These are phyloP conservation scores for Ramphastos sulfuratus DNA, from an alignment of 2,113 vertebrate genomes.

Conservation along the genomic window DNA sequence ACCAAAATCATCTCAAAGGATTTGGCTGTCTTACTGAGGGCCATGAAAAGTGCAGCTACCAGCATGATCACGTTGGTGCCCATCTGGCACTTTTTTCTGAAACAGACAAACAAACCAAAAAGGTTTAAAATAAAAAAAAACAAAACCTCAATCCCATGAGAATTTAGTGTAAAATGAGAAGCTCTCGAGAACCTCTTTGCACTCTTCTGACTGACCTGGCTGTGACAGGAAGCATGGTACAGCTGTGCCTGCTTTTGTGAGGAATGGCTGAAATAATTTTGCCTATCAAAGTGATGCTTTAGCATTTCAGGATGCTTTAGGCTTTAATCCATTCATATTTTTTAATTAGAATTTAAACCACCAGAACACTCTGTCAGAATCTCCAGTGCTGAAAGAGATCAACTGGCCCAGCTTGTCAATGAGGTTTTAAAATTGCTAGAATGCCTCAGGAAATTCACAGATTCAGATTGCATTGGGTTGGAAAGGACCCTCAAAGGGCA, in stretches of 20 bases:
- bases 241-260: not conserved
- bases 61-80: conserved; percentile 78
- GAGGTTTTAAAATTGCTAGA: not conserved
- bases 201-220: not conserved
- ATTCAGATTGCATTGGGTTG: no score
- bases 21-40: conserved; percentile 73
- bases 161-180: not conserved
- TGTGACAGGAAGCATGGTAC: not conserved
- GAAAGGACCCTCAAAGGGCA: no score
- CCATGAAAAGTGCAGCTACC: conserved; percentile 77
- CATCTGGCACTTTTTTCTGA: conserved; percentile 80
- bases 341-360: not conserved
- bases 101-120: not conserved
- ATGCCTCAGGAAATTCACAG: not conserved
- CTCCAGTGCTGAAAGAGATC: not conserved
- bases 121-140: no score
- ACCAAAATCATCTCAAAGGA: conserved; percentile 83
- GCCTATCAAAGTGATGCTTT: not conserved
- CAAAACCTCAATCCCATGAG: not conserved
- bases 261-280: not conserved
- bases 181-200: not conserved
- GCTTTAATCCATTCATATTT: not conserved
- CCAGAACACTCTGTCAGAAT: not conserved
- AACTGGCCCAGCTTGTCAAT: not conserved
- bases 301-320: not conserved